Percentiles rank a stretch among this genome's conserved stretches.
phyloP scores from a whole-genome alignment of 2,113 vertebrate genomes.

The Malurus melanocephalus region DNA sequence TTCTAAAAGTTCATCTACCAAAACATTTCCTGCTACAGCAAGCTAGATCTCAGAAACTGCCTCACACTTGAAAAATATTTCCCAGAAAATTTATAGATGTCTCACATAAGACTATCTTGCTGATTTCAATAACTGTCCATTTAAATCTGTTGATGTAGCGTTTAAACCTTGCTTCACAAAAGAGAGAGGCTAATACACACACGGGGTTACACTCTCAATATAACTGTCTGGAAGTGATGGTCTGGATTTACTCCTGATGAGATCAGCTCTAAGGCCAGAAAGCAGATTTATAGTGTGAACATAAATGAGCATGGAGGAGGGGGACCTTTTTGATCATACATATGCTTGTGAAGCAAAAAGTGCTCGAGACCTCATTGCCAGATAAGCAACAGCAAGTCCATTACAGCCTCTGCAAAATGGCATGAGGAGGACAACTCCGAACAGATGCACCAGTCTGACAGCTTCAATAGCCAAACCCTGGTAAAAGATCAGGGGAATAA shows the following conservation, averaged over 20 bases:
- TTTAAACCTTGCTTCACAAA: slow-evolving; percentile 66
- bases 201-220: slow-evolving; percentile 68
- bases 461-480: not conserved
- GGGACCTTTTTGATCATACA: slow-evolving; percentile 69
- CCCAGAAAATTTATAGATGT: slow-evolving; percentile 56
- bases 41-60: slow-evolving; percentile 8
- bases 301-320: slow-evolving; percentile 57
- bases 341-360: slow-evolving; percentile 72
- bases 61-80: slow-evolving; percentile 47
- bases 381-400: slow-evolving; percentile 47
- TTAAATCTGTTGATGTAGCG: slow-evolving; percentile 70
- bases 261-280: slow-evolving; percentile 67
- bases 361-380: slow-evolving; percentile 60
- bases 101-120: slow-evolving; percentile 59
- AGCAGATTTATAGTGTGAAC: slow-evolving; percentile 72
- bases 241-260: slow-evolving; percentile 72
- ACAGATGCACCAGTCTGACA: not conserved
- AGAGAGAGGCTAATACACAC: slow-evolving; percentile 62
- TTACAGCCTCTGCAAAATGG: slow-evolving; percentile 26
- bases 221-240: slow-evolving; percentile 70
- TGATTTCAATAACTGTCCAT: slow-evolving; percentile 70
- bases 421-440: slow-evolving; percentile 23
- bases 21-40: not conserved
- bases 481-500: not conserved
- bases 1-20: not conserved